Conservation (phyloP, 2,113 vertebrate species). For the Tautogolabrus adspersus region DNA sequence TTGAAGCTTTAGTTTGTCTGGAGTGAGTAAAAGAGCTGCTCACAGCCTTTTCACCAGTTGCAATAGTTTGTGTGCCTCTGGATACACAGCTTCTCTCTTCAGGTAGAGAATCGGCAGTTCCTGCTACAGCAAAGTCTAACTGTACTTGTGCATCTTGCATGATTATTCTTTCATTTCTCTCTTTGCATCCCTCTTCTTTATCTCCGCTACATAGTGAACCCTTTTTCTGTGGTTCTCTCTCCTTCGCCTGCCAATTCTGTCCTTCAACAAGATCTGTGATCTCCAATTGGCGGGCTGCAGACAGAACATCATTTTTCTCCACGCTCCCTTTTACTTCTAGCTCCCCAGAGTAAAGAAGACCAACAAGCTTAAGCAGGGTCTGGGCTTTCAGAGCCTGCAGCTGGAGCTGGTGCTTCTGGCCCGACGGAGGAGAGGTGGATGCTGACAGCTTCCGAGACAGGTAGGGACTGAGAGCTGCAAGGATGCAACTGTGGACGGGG, state of each 20-base stretch:
- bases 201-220: background rate
- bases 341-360: conserved; percentile 88
- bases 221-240: background rate
- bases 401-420: conserved; percentile 81
- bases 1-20: background rate
- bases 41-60: background rate
- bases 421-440: conserved; percentile 50
- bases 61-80: conserved; percentile 50
- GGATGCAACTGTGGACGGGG: conserved; percentile 89
- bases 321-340: conserved; percentile 80
- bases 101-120: background rate
- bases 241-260: conserved; percentile 14
- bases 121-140: conserved; percentile 1
- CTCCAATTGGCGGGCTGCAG: conserved; percentile 84
- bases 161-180: conserved; percentile 21
- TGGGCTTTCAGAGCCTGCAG: conserved; percentile 82
- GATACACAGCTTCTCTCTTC: conserved; percentile 34
- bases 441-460: conserved; percentile 84
- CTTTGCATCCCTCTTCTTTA: background rate
- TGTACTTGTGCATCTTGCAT: conserved; percentile 53
- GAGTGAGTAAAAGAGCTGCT: background rate
- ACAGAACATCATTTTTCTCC: conserved; percentile 86
- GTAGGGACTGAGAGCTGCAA: conserved; percentile 89
- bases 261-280: conserved; percentile 78
- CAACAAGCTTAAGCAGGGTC: conserved; percentile 87